These are phyloP conservation scores for Mercenaria mercenaria DNA, from an alignment of 1,140 invertebrate species.

Conservation along the genomic window DNA sequence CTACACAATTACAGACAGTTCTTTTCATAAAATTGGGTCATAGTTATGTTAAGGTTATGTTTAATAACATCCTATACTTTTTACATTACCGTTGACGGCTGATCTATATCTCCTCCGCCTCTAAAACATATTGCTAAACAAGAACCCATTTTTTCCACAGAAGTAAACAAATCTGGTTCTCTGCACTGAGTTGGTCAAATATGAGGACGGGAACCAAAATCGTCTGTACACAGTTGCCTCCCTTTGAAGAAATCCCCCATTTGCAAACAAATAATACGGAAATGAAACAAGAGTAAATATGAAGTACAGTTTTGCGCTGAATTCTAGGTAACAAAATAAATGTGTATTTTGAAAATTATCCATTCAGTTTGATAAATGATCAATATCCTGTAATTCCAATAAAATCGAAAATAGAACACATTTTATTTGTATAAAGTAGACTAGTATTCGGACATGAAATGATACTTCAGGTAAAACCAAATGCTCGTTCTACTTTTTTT, in stretches of 20 bases:
- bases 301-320: background rate
- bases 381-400: no score
- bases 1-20: no score
- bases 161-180: background rate
- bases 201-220: background rate
- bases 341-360: no score
- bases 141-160: conserved; percentile 5
- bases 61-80: no score
- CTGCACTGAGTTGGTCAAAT: background rate
- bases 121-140: conserved; percentile 26
- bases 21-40: no score
- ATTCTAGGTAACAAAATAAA: background rate
- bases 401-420: no score
- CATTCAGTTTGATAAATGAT: no score
- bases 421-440: no score
- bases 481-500: no score
- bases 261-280: conserved; percentile 43
- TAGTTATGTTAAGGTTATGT: no score
- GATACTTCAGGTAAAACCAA: no score
- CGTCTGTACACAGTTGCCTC: background rate
- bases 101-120: conserved; percentile 33
- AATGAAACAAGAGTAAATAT: background rate
- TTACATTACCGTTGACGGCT: conserved; percentile 35
- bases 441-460: no score
- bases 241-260: conserved; percentile 31